Base-by-base conservation (phyloP, 2,888 invertebrate genomes). In the Papilio elwesi region DNA sequence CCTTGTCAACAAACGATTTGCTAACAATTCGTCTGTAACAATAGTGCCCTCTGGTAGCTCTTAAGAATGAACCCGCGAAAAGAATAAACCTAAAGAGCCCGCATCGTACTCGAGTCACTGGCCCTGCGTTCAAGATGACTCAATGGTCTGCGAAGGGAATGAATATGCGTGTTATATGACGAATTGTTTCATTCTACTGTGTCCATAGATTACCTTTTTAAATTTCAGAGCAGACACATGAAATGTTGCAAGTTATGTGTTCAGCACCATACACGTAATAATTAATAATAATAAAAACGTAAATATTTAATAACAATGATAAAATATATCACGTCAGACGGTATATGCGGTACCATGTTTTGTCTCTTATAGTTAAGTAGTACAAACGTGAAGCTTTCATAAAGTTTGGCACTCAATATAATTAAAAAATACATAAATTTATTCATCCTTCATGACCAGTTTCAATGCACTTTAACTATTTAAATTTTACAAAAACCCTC, bases 21-120 rank as follows among this genome's bases (percentile, higher is more conserved):
- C 15, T 36, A 68, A 64, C 63, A 36, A 64, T 36, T 68, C 38
- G 11, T 26, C 13, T 49, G 43, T 16, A 52, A 68, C 55, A 73
- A 68, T 64, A 57, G 63, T 49, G 59, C 53, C 63, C 48, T 47
- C 15, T 9, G 63, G 48, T 55, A 6, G 38, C 63, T 52, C 62
- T 63, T 36, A 63, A 68, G 68, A 68, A 64, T 70, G 73, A 75
- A 76, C 57, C 71, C 55, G 68, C 66, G 49, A 48, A 76, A 70
- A 74, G 64, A 74, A 79, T 75, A 78, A 76, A 74, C 51, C 75
- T 68, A 26, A 75, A 79, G 78, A 75, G 76, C 79, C 80, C 80
- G 80, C 78, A 80, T 80, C 81, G 78, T 79, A 71, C 71, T 76
- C 75, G 78, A 73, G 74, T 73, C 66, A 72, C 62, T 77, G 76